Percentiles rank a stretch among this genome's conserved stretches.
Evolutionary conservation across 2,888 invertebrate genomes (phyloP).

Genomic region (Aelia acuminata): DNA sequence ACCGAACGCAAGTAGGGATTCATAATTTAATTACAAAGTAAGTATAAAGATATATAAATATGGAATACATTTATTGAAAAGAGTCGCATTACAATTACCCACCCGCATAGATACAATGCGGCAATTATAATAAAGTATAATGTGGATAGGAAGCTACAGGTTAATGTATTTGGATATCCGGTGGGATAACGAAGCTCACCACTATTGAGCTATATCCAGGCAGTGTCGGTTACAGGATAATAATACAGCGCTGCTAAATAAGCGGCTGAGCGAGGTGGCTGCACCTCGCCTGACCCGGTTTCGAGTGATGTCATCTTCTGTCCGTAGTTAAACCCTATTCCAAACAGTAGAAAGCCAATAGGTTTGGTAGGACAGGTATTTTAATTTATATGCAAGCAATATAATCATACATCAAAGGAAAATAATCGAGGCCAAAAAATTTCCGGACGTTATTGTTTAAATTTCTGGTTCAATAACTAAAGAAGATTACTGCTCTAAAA

Average conservation of each 20-base stretch:
- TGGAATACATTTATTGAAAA: neutral
- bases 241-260: neutral
- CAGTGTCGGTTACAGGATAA: neutral
- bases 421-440: no score
- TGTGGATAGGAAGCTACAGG: neutral
- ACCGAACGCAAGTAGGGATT: no score
- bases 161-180: no score
- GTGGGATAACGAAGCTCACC: neutral
- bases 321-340: neutral
- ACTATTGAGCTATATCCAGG: neutral
- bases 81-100: no score
- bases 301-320: neutral
- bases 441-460: no score
- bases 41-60: no score
- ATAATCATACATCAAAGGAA: no score
- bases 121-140: constrained; percentile 11
- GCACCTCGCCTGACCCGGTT: neutral
- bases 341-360: neutral
- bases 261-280: neutral
- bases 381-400: no score
- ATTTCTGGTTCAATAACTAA: no score
- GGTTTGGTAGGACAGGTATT: neutral
- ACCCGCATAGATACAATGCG: neutral
- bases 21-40: no score
- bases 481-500: no score